Percentiles rank a stretch among this genome's conserved stretches.
Evolutionary conservation across 1,140 invertebrate genomes (phyloP).

Genomic region (Panulirus ornatus): DNA sequence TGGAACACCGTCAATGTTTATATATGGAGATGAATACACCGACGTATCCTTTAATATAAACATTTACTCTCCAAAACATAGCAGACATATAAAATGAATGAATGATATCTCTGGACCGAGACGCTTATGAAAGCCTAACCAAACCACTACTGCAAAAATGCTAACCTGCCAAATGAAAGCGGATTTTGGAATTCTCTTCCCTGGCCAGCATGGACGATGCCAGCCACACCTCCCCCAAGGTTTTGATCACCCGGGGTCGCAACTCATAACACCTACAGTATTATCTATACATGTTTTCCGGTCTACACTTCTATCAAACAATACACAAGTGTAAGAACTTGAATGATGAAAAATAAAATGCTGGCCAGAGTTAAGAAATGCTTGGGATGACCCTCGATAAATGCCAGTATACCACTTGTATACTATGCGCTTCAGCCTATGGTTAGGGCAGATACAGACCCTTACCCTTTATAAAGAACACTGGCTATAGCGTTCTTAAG

Average conservation of each 20-base stretch:
- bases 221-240: neutral
- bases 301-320: neutral
- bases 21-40: too few relatives aligned
- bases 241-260: neutral
- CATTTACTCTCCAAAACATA: conserved; percentile 48
- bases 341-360: neutral
- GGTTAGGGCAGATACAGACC: neutral
- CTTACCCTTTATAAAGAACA: conserved; percentile 8
- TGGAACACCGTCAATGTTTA: conserved; percentile 31
- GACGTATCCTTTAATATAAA: conserved; percentile 37
- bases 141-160: conserved; percentile 40
- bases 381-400: neutral
- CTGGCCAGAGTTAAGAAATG: neutral
- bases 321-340: neutral
- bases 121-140: conserved; percentile 25
- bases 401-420: neutral
- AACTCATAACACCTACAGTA: neutral
- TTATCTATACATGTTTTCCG: too few relatives aligned
- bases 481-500: neutral
- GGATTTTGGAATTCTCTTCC: conserved; percentile 19
- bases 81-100: conserved; percentile 41
- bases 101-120: conserved; percentile 16
- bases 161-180: conserved; percentile 16
- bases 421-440: neutral
- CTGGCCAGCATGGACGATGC: neutral